phyloP scores from a whole-genome alignment of 1,140 invertebrate species.

The Saccostrea glomerata region DNA sequence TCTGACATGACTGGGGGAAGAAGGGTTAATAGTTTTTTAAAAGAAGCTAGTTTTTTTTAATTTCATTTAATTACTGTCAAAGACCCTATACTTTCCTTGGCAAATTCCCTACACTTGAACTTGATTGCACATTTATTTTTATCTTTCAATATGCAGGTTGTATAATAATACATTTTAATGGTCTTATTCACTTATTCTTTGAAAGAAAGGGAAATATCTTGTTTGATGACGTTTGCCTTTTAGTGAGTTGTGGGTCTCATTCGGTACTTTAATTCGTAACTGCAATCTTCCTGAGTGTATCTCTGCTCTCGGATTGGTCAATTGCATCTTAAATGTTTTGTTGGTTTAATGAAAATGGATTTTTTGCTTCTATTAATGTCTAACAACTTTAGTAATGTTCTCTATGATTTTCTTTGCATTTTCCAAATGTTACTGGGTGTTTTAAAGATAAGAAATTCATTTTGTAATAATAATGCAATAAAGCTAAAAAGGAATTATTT shows the following conservation, averaged over 20 bases:
- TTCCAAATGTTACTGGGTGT: not conserved
- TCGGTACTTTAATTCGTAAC: not conserved
- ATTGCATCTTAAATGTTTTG: constrained; percentile 1
- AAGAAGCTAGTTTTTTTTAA: no score
- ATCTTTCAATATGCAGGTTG: no score
- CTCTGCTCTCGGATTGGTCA: not conserved
- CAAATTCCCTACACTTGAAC: no score
- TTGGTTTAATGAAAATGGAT: not conserved
- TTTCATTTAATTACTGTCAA: no score
- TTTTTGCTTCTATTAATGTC: not conserved
- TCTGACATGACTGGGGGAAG: no score
- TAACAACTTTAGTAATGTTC: not conserved
- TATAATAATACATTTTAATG: no score
- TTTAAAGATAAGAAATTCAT: constrained; percentile 7
- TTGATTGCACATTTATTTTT: no score
- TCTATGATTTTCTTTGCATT: not conserved
- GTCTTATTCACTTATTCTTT: no score
- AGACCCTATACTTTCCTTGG: no score
- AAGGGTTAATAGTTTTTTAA: no score
- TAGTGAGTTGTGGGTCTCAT: not conserved
- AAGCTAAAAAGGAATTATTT: not conserved
- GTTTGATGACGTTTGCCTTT: not conserved
- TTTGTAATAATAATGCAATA: not conserved
- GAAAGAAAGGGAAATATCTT: not conserved
- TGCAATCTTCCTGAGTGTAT: not conserved